A percentile compares a stretch with the other conserved stretches of the same genome.
Evolutionary conservation across 1,140 invertebrate species (phyloP).

Genomic region (Radopholus similis): DNA sequence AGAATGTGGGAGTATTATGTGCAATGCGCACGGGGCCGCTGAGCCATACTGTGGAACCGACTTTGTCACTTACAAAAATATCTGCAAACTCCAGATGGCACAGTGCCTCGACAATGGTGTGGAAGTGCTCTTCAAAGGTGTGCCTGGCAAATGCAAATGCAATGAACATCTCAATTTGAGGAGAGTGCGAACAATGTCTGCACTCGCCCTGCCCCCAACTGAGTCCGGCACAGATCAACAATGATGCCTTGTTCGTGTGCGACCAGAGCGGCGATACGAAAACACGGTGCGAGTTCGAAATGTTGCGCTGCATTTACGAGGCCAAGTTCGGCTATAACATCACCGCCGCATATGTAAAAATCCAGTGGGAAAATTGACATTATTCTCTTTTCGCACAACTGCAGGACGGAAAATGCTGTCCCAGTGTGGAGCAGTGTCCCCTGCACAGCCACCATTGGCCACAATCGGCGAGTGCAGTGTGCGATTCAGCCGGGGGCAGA

Average conservation of each 20-base stretch:
- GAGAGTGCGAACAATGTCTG: constrained; percentile 43
- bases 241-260: constrained; percentile 48
- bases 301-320: constrained; percentile 52
- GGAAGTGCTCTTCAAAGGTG: constrained; percentile 55
- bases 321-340: constrained; percentile 51
- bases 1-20: constrained; percentile 3
- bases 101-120: constrained; percentile 39
- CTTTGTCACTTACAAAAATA: constrained; percentile 49
- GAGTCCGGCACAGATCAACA: constrained; percentile 10
- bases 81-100: constrained; percentile 28
- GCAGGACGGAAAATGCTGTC: constrained; percentile 45
- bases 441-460: constrained; percentile 15
- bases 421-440: constrained; percentile 34
- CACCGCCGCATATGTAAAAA: constrained; percentile 43
- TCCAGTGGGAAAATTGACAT: neutral
- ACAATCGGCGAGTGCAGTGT: constrained; percentile 15
- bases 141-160: neutral
- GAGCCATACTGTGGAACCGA: constrained; percentile 52
- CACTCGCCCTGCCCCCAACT: constrained; percentile 36
- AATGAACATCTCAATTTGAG: too few relatives aligned
- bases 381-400: constrained; percentile 15
- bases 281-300: constrained; percentile 52
- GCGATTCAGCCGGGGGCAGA: constrained; percentile 30
- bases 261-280: constrained; percentile 54
- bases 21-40: constrained; percentile 4